Base-by-base conservation (phyloP, 92 coral and sea anemone genomes). In the Desmophyllum pertusum region DNA sequence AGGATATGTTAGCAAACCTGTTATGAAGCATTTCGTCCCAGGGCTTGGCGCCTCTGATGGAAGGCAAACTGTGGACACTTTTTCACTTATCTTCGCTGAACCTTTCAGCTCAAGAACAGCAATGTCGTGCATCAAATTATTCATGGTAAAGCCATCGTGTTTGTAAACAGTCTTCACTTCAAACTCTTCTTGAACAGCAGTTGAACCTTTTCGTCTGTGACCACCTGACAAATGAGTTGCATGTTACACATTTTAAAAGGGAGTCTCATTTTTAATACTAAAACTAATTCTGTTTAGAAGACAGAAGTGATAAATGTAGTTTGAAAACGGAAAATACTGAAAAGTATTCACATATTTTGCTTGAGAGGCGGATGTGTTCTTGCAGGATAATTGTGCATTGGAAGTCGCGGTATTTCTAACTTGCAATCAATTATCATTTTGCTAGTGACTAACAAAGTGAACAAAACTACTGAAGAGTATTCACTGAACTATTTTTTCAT, bases 61-160 rank as follows among this genome's bases (percentile, higher is more conserved):
- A 11, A 93, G 94, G 67, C 97, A 93, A 2, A 90, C 93, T 30
- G 97, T 86, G 25, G 65, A 65, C 4, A 93, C 95, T 72, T 93
- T 93, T 57, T 90, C 92, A 73, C 93, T 91, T 23, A 93, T 67
- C 17, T 78, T 14, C 14, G 78, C 97, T 0, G 94, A 90, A 14
- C 90, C 84, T 55, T 68, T 83, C 8, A 93, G 92, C 65, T 93
- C 89, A 10, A 90, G 88, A 18, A 93, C 81, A 14, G 97, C 97
- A 3, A 93, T 67, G 70, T 93, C 97, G 75, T 93, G 95, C 73
- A 76, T 79, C 45, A 91, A 81, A 27, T 88, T 91, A 33, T 90
- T 78, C 97, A 88, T 93, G 37, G 92, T 84, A 43, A 93, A 93
- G 13, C 97, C 97, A 70, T 76, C 65, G 83, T 93, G 94, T 29